Percentiles rank a stretch among this genome's conserved stretches.
phyloP scores from a whole-genome alignment of 1,140 invertebrate genomes.

The Aphelenchoides besseyi region DNA sequence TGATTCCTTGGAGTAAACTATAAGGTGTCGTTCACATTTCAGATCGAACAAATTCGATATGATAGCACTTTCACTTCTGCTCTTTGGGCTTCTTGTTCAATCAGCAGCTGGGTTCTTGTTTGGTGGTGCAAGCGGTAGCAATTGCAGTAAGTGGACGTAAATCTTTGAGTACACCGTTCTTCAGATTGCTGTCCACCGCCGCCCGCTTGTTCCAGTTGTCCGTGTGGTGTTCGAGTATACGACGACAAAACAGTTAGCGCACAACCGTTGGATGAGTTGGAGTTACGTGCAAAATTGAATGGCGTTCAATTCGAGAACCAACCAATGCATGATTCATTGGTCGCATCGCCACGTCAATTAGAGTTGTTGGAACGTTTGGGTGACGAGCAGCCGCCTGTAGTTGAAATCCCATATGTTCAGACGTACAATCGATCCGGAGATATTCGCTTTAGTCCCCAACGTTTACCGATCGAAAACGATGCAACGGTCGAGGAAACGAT shows the following conservation, averaged over 20 bases:
- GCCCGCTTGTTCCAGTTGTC: not conserved
- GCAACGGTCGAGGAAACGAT: not conserved
- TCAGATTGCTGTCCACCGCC: not conserved
- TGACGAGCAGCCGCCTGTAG: not conserved
- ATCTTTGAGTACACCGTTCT: not conserved
- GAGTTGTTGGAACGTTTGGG: slow-evolving; percentile 12
- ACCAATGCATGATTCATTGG: not conserved
- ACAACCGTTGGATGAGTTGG: slow-evolving; percentile 9
- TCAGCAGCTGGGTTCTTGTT: not conserved
- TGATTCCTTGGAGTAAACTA: too few species aligned
- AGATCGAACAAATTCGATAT: not conserved
- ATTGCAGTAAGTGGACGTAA: slow-evolving; percentile 4
- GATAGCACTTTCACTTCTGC: not conserved
- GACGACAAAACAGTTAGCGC: not conserved
- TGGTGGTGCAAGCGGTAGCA: not conserved
- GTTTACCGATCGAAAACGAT: not conserved
- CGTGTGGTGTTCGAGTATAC: not conserved
- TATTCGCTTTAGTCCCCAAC: slow-evolving; percentile 1
- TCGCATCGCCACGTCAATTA: not conserved
- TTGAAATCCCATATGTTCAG: not conserved
- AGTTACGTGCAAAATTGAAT: not conserved
- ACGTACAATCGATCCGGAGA: not conserved
- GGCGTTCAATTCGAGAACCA: not conserved
- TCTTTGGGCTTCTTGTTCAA: not conserved
- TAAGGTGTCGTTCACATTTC: not conserved